These are phyloP conservation scores for Julus scanicus DNA, from an alignment of 2,888 invertebrate species.

Conservation along the genomic window DNA sequence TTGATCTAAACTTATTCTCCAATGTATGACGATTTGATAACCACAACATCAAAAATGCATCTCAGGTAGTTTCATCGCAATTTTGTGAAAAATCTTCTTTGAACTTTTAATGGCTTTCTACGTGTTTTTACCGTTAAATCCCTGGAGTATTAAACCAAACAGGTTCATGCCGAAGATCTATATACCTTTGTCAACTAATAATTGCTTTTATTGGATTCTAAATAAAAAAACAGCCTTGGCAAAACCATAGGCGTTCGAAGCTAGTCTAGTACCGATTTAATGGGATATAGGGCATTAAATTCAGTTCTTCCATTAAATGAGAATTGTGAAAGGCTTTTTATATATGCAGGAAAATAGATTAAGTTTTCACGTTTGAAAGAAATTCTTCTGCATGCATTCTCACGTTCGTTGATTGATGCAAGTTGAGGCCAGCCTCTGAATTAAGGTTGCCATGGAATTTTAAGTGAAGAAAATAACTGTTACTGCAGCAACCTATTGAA, in stretches of 20 bases:
- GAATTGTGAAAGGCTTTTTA: background rate
- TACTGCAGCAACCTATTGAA: background rate
- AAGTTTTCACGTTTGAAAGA: slow-evolving; percentile 35
- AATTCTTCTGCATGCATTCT: background rate
- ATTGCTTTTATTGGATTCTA: slow-evolving; percentile 29
- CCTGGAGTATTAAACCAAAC: background rate
- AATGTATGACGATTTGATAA: too few relatives aligned
- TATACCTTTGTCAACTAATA: background rate
- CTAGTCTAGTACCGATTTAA: background rate
- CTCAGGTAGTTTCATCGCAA: background rate
- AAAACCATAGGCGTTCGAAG: background rate
- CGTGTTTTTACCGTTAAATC: background rate
- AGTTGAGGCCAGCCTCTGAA: background rate
- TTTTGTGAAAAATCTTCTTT: background rate
- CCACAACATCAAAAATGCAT: too few relatives aligned
- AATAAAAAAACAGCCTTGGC: background rate
- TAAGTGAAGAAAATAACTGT: slow-evolving; percentile 4
- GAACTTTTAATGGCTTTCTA: background rate
- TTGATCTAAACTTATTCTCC: too few relatives aligned
- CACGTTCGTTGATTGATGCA: background rate
- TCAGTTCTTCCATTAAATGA: slow-evolving; percentile 25
- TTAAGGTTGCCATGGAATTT: background rate
- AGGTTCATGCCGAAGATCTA: background rate
- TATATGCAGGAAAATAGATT: slow-evolving; percentile 5
- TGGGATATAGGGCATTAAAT: background rate